phyloP scores from a whole-genome alignment of 2,113 vertebrate genomes.

The Procavia capensis region DNA sequence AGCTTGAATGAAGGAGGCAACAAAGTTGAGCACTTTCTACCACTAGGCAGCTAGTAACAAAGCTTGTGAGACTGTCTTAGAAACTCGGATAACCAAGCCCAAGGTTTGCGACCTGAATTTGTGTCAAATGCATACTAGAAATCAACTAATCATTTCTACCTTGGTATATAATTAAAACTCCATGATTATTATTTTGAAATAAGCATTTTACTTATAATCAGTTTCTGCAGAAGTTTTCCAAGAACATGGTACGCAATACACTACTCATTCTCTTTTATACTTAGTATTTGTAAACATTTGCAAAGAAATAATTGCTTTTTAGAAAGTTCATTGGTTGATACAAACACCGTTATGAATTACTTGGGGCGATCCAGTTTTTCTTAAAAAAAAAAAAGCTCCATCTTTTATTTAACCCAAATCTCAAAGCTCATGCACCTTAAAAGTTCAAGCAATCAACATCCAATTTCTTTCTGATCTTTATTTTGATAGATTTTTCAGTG shows the following conservation, averaged over 20 bases:
- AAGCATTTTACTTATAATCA: neutral
- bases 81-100: neutral
- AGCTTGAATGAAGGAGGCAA: neutral
- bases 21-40: neutral
- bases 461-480: constrained; percentile 52
- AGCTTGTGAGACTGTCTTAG: neutral
- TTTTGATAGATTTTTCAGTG: constrained; percentile 64
- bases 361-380: neutral
- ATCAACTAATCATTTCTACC: neutral
- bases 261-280: neutral
- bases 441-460: constrained; percentile 43
- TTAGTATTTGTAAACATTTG: neutral
- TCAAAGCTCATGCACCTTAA: neutral
- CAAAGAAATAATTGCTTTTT: neutral
- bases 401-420: neutral
- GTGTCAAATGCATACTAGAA: neutral
- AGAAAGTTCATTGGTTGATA: neutral
- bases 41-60: neutral
- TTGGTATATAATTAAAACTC: neutral
- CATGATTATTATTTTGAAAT: neutral
- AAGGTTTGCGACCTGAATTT: neutral
- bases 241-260: neutral
- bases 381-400: neutral
- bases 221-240: neutral
- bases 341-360: neutral